Evolutionary conservation across 2,888 invertebrate species (phyloP).

Genomic region (Cremastinae sp.): DNA sequence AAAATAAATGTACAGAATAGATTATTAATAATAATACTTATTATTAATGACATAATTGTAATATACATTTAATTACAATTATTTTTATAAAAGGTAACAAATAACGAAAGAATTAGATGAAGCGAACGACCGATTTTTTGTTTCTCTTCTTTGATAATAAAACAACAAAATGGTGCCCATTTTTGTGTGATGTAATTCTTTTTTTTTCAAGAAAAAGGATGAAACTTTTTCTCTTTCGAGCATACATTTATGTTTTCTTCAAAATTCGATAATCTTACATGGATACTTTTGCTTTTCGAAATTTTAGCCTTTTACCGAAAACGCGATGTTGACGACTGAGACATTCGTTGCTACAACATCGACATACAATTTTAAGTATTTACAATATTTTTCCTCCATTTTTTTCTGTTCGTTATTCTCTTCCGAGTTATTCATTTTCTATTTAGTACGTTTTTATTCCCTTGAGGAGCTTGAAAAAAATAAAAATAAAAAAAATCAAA

Average conservation of each 20-base stretch:
- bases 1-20: too few species aligned
- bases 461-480: constrained; percentile 39
- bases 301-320: constrained; percentile 1
- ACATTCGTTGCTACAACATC: constrained; percentile 48
- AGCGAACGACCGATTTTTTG: constrained; percentile 12
- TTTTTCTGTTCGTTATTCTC: too few species aligned
- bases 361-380: constrained; percentile 42
- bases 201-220: background rate
- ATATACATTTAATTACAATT: too few species aligned
- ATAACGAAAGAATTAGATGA: too few species aligned
- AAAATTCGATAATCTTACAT: constrained; percentile 2
- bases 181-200: constrained; percentile 13
- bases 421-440: background rate
- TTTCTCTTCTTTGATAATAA: background rate
- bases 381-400: constrained; percentile 13
- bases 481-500: too few species aligned
- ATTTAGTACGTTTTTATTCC: constrained; percentile 25
- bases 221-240: too few species aligned
- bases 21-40: too few species aligned
- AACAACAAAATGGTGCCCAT: background rate
- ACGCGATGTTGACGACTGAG: constrained; percentile 29
- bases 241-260: background rate
- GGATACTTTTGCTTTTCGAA: background rate
- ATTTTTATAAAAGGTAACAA: too few species aligned
- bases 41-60: too few species aligned